These are phyloP conservation scores for Isichthys henryi DNA, from an alignment of 2,113 vertebrate species.

Conservation along the genomic window DNA sequence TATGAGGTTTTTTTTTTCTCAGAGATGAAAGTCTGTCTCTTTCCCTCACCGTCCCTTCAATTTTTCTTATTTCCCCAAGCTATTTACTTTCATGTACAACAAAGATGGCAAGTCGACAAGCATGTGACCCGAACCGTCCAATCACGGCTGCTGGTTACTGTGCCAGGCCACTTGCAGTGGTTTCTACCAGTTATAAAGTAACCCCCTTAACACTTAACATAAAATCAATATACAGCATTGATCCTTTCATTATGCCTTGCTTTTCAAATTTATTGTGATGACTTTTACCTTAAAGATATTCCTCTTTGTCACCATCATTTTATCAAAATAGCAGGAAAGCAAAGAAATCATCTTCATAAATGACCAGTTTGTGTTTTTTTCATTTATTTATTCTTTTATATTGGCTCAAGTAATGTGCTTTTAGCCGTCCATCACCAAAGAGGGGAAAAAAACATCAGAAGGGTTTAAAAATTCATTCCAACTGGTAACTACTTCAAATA, in stretches of 20 bases:
- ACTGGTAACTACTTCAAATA: background rate
- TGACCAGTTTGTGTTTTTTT: background rate
- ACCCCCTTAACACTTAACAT: background rate
- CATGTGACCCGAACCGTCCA: background rate
- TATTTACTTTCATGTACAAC: background rate
- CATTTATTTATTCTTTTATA: background rate
- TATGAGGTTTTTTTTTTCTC: background rate
- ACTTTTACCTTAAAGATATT: background rate
- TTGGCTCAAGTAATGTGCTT: background rate
- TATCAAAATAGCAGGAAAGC: background rate
- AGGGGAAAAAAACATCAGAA: background rate
- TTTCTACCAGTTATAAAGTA: background rate
- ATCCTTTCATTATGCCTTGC: background rate
- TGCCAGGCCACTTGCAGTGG: background rate
- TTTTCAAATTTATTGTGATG: background rate
- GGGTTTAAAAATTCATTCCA: conserved; percentile 1
- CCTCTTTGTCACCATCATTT: background rate
- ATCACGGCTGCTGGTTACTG: background rate
- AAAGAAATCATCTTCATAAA: background rate
- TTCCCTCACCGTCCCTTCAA: background rate
- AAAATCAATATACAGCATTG: background rate
- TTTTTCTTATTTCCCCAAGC: background rate
- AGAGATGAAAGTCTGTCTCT: conserved; percentile 16
- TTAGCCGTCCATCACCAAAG: background rate
- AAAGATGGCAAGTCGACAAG: background rate